Percentiles rank a stretch among this genome's conserved stretches.
Conservation (phyloP, 35 echinoderm and acorn worm species). For the Lytechinus pictus region DNA sequence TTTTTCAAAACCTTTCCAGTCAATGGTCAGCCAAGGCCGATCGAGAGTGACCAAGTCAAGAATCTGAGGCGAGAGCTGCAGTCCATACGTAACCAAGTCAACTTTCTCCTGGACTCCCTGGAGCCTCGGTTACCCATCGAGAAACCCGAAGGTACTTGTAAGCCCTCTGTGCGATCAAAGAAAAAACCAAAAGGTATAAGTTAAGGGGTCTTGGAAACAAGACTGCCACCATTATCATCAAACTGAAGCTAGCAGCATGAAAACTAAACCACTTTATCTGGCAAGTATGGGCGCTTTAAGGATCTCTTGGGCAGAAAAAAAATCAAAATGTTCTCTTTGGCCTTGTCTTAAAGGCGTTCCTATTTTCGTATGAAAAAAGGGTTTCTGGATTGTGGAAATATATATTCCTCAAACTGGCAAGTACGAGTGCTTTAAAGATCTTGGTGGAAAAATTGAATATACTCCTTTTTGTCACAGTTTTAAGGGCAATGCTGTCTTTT, state of each 20-base stretch:
- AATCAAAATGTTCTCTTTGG: no score
- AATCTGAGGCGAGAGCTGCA: constrained; percentile 81
- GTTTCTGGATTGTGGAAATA: no score
- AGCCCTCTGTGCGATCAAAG: constrained; percentile 20
- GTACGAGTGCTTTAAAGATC: no score
- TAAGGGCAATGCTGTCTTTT: no score
- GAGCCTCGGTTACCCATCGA: constrained; percentile 73
- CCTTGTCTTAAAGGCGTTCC: no score
- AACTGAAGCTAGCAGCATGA: constrained; percentile 31
- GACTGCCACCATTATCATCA: neutral
- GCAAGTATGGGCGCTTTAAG: neutral
- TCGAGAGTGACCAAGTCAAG: constrained; percentile 97
- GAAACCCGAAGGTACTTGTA: constrained; percentile 64
- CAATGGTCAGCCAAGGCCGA: constrained; percentile 91
- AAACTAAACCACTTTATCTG: neutral
- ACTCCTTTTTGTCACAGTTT: no score
- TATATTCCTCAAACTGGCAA: no score
- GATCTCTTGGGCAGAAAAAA: neutral
- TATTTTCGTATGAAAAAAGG: no score
- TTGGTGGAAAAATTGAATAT: no score
- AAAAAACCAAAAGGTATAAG: constrained; percentile 22
- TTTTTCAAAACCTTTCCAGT: constrained; percentile 49
- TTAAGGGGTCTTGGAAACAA: neutral
- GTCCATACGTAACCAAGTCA: constrained; percentile 81
- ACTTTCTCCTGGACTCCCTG: constrained; percentile 81